A percentile compares a stretch with the other conserved stretches of the same genome.
Conservation (phyloP, 2,113 vertebrate species). For the Urocitellus parryii region DNA sequence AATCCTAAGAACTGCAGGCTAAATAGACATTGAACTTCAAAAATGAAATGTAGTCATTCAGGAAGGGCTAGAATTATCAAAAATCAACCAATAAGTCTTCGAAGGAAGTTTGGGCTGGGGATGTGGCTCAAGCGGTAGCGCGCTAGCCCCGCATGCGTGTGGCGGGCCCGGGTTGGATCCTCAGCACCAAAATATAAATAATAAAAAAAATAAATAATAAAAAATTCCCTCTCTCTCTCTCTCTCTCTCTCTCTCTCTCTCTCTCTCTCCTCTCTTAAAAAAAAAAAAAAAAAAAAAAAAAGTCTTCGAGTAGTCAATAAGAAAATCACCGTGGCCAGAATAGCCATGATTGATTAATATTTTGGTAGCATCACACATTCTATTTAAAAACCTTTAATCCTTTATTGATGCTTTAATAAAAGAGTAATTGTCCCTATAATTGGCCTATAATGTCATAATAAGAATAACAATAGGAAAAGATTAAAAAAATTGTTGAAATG, state of each 20-base stretch:
- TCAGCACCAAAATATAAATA: no score
- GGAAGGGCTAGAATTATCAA: neutral
- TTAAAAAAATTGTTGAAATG: neutral
- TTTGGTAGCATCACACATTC: neutral
- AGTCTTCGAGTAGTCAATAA: neutral
- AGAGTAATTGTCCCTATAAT: neutral
- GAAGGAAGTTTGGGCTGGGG: no score
- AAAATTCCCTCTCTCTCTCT: no score
- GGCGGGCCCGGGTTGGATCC: no score
- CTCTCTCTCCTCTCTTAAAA: no score
- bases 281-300: no score
- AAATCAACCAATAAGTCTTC: neutral
- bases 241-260: no score
- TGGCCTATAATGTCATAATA: neutral
- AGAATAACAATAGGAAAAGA: neutral
- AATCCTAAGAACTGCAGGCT: neutral
- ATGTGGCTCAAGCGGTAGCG: no score
- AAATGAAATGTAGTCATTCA: neutral
- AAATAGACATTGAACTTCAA: neutral
- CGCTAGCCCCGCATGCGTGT: no score
- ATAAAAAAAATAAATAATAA: no score
- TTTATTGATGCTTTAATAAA: neutral
- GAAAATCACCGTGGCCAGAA: neutral
- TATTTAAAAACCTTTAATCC: constrained; percentile 13
- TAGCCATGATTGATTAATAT: neutral